Percentiles rank a stretch among this genome's conserved stretches.
Conservation (phyloP, 2,113 vertebrate species). For the Zosterops japonicus region DNA sequence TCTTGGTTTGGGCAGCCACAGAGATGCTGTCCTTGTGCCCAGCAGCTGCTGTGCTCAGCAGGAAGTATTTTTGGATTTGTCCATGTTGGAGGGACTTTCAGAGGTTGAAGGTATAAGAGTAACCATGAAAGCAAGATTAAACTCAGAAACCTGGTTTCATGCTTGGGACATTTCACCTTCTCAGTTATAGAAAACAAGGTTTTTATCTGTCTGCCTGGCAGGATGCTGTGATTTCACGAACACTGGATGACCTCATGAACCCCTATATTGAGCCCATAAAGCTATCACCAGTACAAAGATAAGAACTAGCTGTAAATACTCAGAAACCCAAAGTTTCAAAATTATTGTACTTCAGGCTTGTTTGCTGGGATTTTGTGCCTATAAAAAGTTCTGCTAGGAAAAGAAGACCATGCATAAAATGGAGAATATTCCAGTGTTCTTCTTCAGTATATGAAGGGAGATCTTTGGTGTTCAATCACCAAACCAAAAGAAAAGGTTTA, state of each 20-base stretch:
- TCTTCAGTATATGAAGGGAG: background rate
- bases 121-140: background rate
- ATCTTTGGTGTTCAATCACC: background rate
- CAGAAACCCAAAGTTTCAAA: background rate
- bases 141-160: background rate
- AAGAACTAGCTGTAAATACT: background rate
- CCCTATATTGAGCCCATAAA: background rate
- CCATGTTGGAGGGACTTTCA: background rate
- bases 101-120: background rate
- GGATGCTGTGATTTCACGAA: background rate
- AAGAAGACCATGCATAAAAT: background rate
- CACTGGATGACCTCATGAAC: background rate
- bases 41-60: background rate
- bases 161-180: background rate
- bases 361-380: accelerated
- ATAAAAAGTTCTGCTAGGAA: background rate
- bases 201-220: background rate
- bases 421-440: background rate
- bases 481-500: background rate
- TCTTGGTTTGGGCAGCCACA: background rate
- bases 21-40: background rate
- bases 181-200: background rate
- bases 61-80: background rate
- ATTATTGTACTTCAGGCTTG: background rate
- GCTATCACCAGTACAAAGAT: background rate